Evolutionary conservation across 2,888 invertebrate species (phyloP).

Genomic region (Tetranychus truncatus): DNA sequence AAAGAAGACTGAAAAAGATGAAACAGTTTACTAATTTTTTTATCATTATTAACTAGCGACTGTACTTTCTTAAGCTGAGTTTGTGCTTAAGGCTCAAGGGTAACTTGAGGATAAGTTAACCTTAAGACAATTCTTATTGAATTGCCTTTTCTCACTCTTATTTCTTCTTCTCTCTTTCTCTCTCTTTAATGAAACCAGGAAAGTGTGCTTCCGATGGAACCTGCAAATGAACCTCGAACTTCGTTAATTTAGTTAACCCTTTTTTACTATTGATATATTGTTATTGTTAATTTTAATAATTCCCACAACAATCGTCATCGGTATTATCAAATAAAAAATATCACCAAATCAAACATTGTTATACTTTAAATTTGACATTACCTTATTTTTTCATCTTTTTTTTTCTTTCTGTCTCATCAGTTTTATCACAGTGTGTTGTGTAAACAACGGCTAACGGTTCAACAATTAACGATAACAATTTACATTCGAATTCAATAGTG

Average conservation of each 20-base stretch:
- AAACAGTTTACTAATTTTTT: background rate
- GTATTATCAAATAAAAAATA: too few relatives aligned
- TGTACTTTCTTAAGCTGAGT: background rate
- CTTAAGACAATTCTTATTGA: background rate
- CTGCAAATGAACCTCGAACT: conserved; percentile 1
- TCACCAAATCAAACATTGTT: too few relatives aligned
- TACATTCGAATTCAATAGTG: conserved; percentile 1
- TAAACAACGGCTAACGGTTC: background rate
- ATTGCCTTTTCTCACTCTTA: conserved; percentile 1
- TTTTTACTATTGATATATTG: background rate
- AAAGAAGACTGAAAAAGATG: background rate
- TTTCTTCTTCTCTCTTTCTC: background rate
- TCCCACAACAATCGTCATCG: background rate
- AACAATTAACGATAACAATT: background rate
- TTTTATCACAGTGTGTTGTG: background rate
- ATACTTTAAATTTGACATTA: background rate
- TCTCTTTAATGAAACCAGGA: background rate
- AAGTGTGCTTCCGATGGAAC: background rate
- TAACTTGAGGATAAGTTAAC: conserved; percentile 1
- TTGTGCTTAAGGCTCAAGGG: background rate
- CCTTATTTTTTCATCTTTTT: background rate
- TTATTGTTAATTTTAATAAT: background rate
- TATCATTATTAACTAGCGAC: background rate
- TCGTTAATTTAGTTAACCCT: conserved; percentile 1
- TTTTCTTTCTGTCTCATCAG: background rate